Evolutionary conservation across 2,797 vertebrate species (phyloP).

Genomic region (Sebastes flavidus): DNA sequence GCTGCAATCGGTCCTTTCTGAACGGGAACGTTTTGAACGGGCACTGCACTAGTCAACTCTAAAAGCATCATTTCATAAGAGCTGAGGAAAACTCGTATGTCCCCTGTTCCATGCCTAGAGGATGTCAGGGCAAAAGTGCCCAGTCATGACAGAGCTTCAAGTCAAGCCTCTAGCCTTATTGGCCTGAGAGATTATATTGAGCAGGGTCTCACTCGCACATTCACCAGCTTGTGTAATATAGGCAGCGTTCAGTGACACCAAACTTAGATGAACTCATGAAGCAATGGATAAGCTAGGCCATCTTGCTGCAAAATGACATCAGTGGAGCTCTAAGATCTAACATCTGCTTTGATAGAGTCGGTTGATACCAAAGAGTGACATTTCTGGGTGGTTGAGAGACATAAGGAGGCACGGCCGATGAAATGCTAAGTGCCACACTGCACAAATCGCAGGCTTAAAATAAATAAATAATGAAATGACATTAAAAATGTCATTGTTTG

Average conservation of each 20-base stretch:
- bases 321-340: slow-evolving; percentile 1
- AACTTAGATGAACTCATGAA: slow-evolving; percentile 11
- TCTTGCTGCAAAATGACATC: slow-evolving; percentile 4
- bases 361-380: background rate
- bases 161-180: background rate
- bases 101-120: background rate
- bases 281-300: background rate
- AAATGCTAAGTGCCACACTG: slow-evolving; percentile 5
- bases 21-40: background rate
- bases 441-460: slow-evolving; percentile 8
- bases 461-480: slow-evolving; percentile 27
- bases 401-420: background rate
- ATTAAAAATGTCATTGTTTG: slow-evolving; percentile 32
- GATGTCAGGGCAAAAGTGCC: background rate
- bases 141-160: background rate
- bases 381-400: background rate
- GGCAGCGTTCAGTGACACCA: background rate
- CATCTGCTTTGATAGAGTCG: background rate
- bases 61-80: background rate
- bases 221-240: slow-evolving; percentile 1
- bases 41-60: background rate
- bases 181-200: slow-evolving; percentile 10
- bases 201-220: background rate
- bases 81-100: background rate
- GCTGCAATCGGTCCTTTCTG: background rate